phyloP scores from a whole-genome alignment of 2,888 invertebrate species.

The Ormyrus nitidulus region DNA sequence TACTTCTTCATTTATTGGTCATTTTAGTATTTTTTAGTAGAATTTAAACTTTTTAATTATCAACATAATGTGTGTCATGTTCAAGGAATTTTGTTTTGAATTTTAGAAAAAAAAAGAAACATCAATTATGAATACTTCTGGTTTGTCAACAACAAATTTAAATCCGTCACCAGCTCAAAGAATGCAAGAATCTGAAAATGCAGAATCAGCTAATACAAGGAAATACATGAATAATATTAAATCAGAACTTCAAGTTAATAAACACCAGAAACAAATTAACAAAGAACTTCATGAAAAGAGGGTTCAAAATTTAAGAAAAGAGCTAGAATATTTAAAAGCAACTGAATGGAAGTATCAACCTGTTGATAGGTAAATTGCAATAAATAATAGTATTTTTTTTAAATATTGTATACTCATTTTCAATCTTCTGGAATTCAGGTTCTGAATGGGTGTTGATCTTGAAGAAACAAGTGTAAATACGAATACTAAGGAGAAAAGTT shows the following conservation, averaged over 20 bases:
- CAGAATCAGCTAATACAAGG: conserved; percentile 63
- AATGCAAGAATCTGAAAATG: conserved; percentile 69
- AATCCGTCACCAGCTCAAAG: conserved; percentile 69
- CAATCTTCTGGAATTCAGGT: no score
- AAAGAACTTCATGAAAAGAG: conserved; percentile 52
- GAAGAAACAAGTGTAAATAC: no score
- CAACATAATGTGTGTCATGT: no score
- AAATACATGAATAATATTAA: conserved; percentile 54
- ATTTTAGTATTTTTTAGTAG: no score
- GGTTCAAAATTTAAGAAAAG: conserved; percentile 53
- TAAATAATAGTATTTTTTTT: no score
- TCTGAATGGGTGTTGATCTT: no score
- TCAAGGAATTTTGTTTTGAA: neutral
- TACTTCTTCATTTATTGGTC: no score
- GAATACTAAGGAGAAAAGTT: neutral
- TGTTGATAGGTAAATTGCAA: conserved; percentile 49
- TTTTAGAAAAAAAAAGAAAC: conserved; percentile 49
- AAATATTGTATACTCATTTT: no score
- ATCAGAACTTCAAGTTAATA: conserved; percentile 45
- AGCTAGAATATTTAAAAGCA: conserved; percentile 54
- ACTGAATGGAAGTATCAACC: conserved; percentile 56
- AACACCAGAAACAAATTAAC: conserved; percentile 38
- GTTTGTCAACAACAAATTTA: conserved; percentile 68
- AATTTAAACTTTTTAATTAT: no score
- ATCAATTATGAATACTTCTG: conserved; percentile 69